Base-by-base conservation (phyloP, 2,797 vertebrate species). In the Amazona ochrocephala region DNA sequence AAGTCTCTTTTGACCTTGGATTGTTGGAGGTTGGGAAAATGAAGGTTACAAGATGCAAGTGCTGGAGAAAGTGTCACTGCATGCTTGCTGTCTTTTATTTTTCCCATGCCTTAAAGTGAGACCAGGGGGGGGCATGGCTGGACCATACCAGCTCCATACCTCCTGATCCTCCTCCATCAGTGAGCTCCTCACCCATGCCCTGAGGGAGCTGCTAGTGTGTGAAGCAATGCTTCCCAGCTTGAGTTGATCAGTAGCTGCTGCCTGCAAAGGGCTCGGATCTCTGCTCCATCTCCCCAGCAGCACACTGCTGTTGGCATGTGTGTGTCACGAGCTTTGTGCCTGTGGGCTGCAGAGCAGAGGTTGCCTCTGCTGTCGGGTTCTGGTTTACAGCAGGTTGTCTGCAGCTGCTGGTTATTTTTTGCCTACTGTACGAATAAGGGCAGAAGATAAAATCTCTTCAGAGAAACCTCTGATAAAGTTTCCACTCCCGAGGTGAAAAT, bases 381-480 rank as follows among this genome's bases (percentile, higher is more conserved):
- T 72, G 23, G 0, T 58, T 53, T 65, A 61, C 78, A 56, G 60
- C 74, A 66, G 13, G 5, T 41, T 56, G 37, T 29, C 67, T 94
- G 78, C 65, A 87, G 78, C 68, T 60, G 67, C 75, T 80, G 20
- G 39, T 88, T 78, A 11, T 47, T 87, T 92, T 80, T 89, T 62
- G 37, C 12, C 18, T 84, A 10, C 64, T 77, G 16, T n/a, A 61
- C 5, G 0, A 80, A 44, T 81, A 73, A 85, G 58, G 61, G 48
- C 56, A 85, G 68, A 77, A 89, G 75, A 80, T 74, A 67, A 93
- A 84, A 87, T 68, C 58, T 48, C 14, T 48, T 85, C 53, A 85
- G 89, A 74, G 78, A 73, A 94, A 61, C 20, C 32, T 67, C 67
- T 89, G 78, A 67, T 83, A 26, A 88, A 76, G 68, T 89, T 95